Evolutionary conservation across 2,797 vertebrate species (phyloP).

Genomic region (Crocidura indochinensis): DNA sequence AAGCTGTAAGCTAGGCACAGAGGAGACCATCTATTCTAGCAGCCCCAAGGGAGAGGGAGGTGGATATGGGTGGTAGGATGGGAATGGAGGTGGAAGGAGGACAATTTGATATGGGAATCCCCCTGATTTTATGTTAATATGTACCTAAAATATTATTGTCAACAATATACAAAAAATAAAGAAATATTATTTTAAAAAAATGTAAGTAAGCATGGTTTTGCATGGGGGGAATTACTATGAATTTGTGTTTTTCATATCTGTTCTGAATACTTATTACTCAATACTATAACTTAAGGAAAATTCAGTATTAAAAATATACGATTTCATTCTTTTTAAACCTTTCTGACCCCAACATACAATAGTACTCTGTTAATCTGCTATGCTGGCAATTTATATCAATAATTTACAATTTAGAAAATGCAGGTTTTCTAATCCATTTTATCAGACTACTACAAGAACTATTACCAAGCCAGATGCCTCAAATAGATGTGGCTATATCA

Average conservation of each 20-base stretch:
- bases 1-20: no score
- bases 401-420: background rate
- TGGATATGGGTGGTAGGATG: no score
- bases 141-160: no score
- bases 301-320: background rate
- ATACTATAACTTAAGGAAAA: conserved; percentile 33
- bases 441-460: background rate
- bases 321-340: conserved; percentile 43
- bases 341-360: background rate
- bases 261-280: conserved; percentile 56
- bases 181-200: no score
- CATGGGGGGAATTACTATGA: conserved; percentile 12
- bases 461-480: background rate
- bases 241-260: background rate
- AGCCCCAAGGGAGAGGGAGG: no score
- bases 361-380: background rate
- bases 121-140: no score
- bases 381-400: background rate
- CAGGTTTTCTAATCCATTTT: conserved; percentile 46
- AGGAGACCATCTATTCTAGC: no score
- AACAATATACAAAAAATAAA: no score
- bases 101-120: no score
- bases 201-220: background rate
- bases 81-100: no score
- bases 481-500: background rate